These are phyloP conservation scores for Eulithis prunata DNA, from an alignment of 2,888 invertebrate genomes.

Conservation along the genomic window DNA sequence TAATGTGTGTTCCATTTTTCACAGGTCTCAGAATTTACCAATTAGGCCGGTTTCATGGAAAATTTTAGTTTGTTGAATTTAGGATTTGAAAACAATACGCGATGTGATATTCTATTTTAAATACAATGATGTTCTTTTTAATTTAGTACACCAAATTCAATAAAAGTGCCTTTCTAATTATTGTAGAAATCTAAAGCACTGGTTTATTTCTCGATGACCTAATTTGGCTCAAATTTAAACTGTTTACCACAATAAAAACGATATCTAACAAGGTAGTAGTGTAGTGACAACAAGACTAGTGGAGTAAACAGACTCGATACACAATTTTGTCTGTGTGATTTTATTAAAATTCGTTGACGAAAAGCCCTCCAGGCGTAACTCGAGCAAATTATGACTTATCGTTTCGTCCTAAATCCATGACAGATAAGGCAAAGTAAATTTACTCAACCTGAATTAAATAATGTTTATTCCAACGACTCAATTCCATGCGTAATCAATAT, in stretches of 20 bases:
- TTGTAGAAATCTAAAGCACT: too few species aligned
- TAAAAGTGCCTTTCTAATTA: too few species aligned
- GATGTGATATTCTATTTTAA: too few species aligned
- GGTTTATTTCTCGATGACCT: too few species aligned
- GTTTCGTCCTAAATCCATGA: conserved; percentile 27
- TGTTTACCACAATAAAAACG: too few species aligned
- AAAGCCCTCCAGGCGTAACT: conserved; percentile 1
- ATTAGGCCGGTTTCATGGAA: conserved; percentile 23
- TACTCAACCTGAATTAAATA: conserved; percentile 32
- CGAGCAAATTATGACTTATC: conserved; percentile 24
- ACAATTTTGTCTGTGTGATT: too few species aligned
- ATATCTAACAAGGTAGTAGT: too few species aligned
- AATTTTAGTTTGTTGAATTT: conserved; percentile 10
- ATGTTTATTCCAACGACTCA: conserved; percentile 34
- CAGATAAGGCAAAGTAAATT: conserved; percentile 33
- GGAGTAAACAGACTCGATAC: too few species aligned
- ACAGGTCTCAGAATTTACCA: conserved; percentile 22
- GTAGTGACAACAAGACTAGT: too few species aligned
- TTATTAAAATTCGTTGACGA: conserved; percentile 4
- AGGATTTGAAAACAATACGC: neutral
- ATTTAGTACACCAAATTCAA: too few species aligned
- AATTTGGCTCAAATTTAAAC: too few species aligned
- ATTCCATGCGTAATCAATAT: conserved; percentile 18
- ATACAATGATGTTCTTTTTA: too few species aligned
- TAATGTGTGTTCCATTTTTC: conserved; percentile 35